Evolutionary conservation across 2,888 invertebrate genomes (phyloP).

Genomic region (Drosophila cognata): DNA sequence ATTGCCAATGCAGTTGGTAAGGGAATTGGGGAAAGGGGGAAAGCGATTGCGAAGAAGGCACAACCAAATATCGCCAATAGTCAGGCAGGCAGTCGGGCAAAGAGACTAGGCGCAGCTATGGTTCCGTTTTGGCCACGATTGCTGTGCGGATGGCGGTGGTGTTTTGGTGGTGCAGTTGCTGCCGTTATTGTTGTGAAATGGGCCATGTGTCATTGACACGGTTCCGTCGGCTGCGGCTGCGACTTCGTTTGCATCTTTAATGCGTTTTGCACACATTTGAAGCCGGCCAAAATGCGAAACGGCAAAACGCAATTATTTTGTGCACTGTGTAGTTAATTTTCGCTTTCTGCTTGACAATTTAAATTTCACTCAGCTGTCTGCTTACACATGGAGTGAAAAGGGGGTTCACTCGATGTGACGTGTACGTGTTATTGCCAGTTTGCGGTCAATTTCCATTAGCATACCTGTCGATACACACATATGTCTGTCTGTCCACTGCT

Average conservation of each 20-base stretch:
- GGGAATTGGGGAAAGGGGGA: background rate
- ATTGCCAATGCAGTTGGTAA: constrained; percentile 42
- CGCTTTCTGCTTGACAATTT: constrained; percentile 57
- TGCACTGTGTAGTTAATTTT: constrained; percentile 40
- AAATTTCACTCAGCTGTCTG: constrained; percentile 59
- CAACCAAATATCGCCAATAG: constrained; percentile 17
- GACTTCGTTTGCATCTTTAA: constrained; percentile 58
- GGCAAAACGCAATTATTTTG: constrained; percentile 50
- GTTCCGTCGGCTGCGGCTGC: constrained; percentile 35
- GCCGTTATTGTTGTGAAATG: constrained; percentile 48
- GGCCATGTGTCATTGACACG: constrained; percentile 59
- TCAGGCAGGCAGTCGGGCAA: background rate
- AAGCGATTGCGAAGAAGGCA: background rate
- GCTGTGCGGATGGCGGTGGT: constrained; percentile 18
- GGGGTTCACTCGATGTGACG: constrained; percentile 28
- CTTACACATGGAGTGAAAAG: background rate
- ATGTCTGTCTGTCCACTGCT: constrained; percentile 18
- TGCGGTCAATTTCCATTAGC: constrained; percentile 38
- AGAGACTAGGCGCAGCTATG: constrained; percentile 27
- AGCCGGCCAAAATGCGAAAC: constrained; percentile 27
- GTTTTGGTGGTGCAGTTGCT: constrained; percentile 23
- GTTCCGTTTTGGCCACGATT: constrained; percentile 36
- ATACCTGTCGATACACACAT: background rate
- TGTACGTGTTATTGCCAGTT: constrained; percentile 61
- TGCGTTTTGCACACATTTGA: constrained; percentile 65